Base-by-base conservation (phyloP, 2,888 invertebrate species). In the Thecophora atra region DNA sequence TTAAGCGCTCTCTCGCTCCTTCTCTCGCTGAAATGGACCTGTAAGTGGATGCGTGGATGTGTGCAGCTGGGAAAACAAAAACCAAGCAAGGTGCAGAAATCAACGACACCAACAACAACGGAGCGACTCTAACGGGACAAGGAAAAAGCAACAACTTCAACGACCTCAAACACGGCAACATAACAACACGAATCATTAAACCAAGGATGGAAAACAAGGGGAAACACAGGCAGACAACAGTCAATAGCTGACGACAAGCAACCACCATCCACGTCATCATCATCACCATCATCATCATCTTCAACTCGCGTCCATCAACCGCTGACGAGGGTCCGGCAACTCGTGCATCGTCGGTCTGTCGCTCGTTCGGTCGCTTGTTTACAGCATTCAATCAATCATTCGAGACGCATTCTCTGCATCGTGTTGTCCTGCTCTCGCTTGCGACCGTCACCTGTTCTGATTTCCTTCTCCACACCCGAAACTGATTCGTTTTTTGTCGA, bases 311-410 rank as follows among this genome's bases (percentile, higher is more conserved):
- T 51, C 52, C 65, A 52, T 51, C 51, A 66, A 51, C 65, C n/a
- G 26, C 52, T 66, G 65, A 66, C 52, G 52, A 66, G 65, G 65
- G 65, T 66, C 65, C 51, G 13, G 28, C 28, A 19, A n/a, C 21
- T 65, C 47, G 47, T 51, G 44, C n/a, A 28, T 66, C 28, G 24
- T 28, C 24, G 5, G 30, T 30, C 30, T 4, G 30, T 30, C 8
- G 30, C 30, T 24, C 54, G 19, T 3, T 56, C 37, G 37, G 37
- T 37, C 37, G 11, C 7, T 37, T 11, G 37, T 6, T 37, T 37
- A n/a, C n/a, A n/a, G n/a, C n/a, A n/a, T n/a, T n/a, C n/a, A 11
- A 37, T 37, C 11, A 6, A 37, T 37, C 37, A 37, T 37, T 11
- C 37, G 37, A 37, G 37, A 37, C 37, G 37, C 37, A 37, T 11